phyloP scores from a whole-genome alignment of 2,113 vertebrate species.

The Cyphomyrus discorhynchus region DNA sequence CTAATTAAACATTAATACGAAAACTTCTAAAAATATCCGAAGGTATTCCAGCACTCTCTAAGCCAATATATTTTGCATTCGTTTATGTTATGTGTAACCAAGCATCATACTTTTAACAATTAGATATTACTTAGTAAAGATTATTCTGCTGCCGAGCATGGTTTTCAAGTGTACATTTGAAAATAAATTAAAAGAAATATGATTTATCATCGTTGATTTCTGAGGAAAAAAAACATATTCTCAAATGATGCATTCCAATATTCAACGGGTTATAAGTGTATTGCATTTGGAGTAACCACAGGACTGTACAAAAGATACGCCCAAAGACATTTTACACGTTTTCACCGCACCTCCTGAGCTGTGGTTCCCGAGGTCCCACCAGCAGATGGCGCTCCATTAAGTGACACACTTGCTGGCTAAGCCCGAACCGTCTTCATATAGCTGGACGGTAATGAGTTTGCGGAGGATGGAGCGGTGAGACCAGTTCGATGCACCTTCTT shows the following conservation, averaged over 20 bases:
- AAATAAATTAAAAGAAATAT: neutral
- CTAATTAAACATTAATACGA: constrained; percentile 75
- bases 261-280: neutral
- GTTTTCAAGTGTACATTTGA: neutral
- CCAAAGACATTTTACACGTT: neutral
- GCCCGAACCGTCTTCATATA: neutral
- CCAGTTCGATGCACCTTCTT: neutral
- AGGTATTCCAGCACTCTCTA: constrained; percentile 41
- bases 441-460: neutral
- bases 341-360: neutral
- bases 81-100: constrained; percentile 6
- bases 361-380: neutral
- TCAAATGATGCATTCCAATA: neutral
- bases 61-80: constrained; percentile 6
- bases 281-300: neutral
- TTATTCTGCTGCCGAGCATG: neutral
- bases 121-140: neutral
- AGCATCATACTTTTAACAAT: neutral
- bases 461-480: neutral
- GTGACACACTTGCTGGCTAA: neutral
- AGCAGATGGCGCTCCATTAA: neutral
- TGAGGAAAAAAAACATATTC: neutral
- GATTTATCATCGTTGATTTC: neutral
- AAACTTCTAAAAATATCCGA: constrained; percentile 58
- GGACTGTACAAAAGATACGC: neutral